Evolutionary conservation across 2,113 vertebrate species (phyloP), one percentile per base, ranked within the genome.

Genomic region (Turnix velox): DNA sequence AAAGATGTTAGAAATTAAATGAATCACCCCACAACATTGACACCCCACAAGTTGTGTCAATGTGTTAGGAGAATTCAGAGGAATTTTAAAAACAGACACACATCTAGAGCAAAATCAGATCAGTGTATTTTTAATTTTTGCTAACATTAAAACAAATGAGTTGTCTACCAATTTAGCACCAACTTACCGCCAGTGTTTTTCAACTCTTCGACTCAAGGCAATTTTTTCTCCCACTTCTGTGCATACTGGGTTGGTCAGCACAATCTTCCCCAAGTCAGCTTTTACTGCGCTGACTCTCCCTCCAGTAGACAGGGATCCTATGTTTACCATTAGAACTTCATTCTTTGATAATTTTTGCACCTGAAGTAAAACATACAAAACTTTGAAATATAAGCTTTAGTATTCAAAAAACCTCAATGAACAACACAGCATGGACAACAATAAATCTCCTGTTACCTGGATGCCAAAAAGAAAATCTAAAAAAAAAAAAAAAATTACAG

Each of bases 141-240:
- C 66, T 66, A 72, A 40, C 31, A 63, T 15, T 18, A 4, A 6
- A 71, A 35, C 18, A 66, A 18, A 5, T 15, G 74, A 19, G 24
- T 39, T 57, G 23, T 43, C 40, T 30, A 81, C 67, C 78, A 57
- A 24, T 28, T 33, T 18, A 39, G 23, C 46, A 69, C 18, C 59
- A 92, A 97, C 98, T 99, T 93, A 99, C 99, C 99, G 98, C 99
- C 99, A 99, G 65, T 99, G 99, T 95, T 99, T 99, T 96, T 99
- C 99, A 96, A 99, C 99, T 95, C 99, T 98, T 91, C 99, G 98
- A 94, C 99, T 99, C 84, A 99, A 98, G 35, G 99, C 99, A 92
- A 99, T 99, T 98, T 99, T 99, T 98, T 99, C 99, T 84, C 99
- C 99, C 43, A 99, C 99, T 98, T 99, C 99, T 25, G 99, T 99